Evolutionary conservation across 2,888 invertebrate genomes (phyloP).

Genomic region (Heliconius charithonia): DNA sequence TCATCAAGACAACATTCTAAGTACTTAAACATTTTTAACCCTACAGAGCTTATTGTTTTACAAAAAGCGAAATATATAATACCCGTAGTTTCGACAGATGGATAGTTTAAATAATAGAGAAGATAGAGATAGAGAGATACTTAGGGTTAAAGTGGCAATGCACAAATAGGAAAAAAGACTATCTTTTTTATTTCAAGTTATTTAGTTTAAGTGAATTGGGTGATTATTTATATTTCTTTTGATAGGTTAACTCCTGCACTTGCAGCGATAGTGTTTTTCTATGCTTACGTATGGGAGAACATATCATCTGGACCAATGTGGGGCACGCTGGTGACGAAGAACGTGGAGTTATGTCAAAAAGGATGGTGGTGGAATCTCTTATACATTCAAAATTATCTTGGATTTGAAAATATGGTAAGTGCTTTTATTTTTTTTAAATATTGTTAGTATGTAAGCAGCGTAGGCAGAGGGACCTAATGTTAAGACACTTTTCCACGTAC

Average conservation of each 20-base stretch:
- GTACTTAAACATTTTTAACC: too few relatives aligned
- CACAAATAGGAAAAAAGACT: too few relatives aligned
- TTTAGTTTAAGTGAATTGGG: too few relatives aligned
- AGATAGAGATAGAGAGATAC: too few relatives aligned
- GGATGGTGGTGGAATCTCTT: constrained; percentile 88
- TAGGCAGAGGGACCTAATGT: not conserved
- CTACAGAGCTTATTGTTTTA: too few relatives aligned
- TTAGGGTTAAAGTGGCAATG: too few relatives aligned
- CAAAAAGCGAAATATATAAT: too few relatives aligned
- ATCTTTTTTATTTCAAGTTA: too few relatives aligned
- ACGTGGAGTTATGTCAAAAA: constrained; percentile 86
- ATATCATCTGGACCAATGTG: constrained; percentile 87
- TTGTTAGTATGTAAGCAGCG: not conserved
- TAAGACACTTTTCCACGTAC: not conserved
- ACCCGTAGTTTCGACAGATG: too few relatives aligned
- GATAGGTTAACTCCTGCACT: constrained; percentile 86
- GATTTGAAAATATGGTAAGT: constrained; percentile 87
- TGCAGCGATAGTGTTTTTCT: constrained; percentile 85
- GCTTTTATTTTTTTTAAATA: not conserved
- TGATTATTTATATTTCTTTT: not conserved
- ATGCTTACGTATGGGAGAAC: constrained; percentile 87
- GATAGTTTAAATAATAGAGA: too few relatives aligned
- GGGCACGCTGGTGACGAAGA: constrained; percentile 85
- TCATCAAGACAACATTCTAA: too few relatives aligned
- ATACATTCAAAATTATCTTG: constrained; percentile 87